These are phyloP conservation scores for Pseudoips prasinana DNA, from an alignment of 2,888 invertebrate genomes.

Conservation along the genomic window DNA sequence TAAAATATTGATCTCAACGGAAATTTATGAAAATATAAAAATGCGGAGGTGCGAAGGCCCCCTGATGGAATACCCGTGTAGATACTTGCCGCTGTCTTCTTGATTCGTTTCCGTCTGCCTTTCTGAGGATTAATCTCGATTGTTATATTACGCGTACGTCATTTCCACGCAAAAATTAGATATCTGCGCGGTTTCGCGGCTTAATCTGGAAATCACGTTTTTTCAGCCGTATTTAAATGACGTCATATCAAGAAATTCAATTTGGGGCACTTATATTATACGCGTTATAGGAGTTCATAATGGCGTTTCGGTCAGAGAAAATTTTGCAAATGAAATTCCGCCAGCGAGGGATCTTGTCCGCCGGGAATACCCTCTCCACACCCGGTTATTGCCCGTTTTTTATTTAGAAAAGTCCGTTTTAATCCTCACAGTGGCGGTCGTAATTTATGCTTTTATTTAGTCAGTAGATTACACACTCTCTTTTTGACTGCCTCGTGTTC, in stretches of 20 bases:
- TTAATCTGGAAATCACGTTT: slow-evolving; percentile 36
- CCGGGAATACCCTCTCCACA: slow-evolving; percentile 45
- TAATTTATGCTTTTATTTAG: too few species aligned
- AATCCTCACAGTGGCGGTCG: too few species aligned
- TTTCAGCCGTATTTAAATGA: slow-evolving; percentile 26
- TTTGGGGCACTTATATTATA: slow-evolving; percentile 41
- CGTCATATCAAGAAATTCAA: slow-evolving; percentile 39
- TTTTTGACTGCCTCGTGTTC: too few species aligned
- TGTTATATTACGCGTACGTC: slow-evolving; percentile 34
- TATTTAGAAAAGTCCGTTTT: too few species aligned
- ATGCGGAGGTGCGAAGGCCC: slow-evolving; percentile 59
- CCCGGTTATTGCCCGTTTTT: slow-evolving; percentile 64
- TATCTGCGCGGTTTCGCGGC: slow-evolving; percentile 25
- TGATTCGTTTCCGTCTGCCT: slow-evolving; percentile 35
- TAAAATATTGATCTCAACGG: slow-evolving; percentile 76
- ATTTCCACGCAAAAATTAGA: slow-evolving; percentile 32
- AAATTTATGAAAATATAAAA: slow-evolving; percentile 80
- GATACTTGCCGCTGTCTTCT: slow-evolving; percentile 39
- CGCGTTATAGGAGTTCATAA: slow-evolving; percentile 44
- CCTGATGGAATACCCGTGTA: slow-evolving; percentile 66
- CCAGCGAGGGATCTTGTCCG: slow-evolving; percentile 47
- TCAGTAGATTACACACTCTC: too few species aligned
- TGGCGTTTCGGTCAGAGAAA: slow-evolving; percentile 50
- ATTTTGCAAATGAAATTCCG: slow-evolving; percentile 67
- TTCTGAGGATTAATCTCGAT: slow-evolving; percentile 39